Evolutionary conservation across 1,140 invertebrate genomes (phyloP), one percentile per base, ranked within the genome.

Genomic region (Brachionus angularis): DNA sequence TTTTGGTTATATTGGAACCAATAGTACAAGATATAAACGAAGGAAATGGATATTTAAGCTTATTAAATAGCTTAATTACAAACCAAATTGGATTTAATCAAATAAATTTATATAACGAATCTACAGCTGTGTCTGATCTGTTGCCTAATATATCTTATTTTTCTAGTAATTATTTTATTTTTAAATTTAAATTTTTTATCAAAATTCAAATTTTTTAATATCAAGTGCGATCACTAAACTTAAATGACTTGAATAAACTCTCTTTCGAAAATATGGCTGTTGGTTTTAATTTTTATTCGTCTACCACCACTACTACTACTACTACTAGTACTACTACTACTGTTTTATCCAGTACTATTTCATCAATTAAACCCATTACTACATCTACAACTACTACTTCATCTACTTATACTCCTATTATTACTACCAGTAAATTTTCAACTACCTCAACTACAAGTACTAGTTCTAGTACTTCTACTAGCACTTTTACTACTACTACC

Each of bases 381-480:
- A 72, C 73, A 3, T 44, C 42, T 14, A 72, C 73, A 12, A 74
- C 74, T 7, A 67, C 71, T 7, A 73, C 73, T 4, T 71, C 69
- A 4, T 16, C 53, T n/a, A 29, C 72, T 5, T 34, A 34, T 3
- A 23, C 69, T 5, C 69, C 52, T 2, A 70, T 72, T 23, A 73
- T 52, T 2, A 49, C 64, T 1, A 61, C 58, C 1, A 47, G 50
- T n/a, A 36, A 49, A n/a, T 18, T 36, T 2, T 49, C 69, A 2
- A 74, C 73, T 21, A 50, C 72, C 5, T 44, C 46, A 5, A 61
- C 58, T n/a, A 69, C 71, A 10, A 62, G 1, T 34, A 0, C 29
- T 55, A 18, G 14, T 34, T 34, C 25, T 18, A 18, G 8, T 10
- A 18, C 52, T 21, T n/a, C 47, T 10, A 14, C 21, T 50, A 14